Evolutionary conservation across 2,888 invertebrate genomes (phyloP), one percentile per base, ranked within the genome.

Genomic region (Elmis aenea): DNA sequence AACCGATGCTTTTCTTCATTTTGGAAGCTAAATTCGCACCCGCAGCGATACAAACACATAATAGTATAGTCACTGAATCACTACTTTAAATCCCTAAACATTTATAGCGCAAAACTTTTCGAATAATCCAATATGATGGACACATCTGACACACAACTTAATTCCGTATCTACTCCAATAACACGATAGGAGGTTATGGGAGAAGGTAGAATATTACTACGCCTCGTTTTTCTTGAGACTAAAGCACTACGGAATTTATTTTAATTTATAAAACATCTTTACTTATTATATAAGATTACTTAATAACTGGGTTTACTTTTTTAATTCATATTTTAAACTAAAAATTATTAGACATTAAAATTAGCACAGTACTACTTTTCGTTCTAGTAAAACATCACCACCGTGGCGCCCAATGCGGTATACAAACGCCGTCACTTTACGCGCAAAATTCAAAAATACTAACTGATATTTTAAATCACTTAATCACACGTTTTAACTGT

Each of bases 171-270:
- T 78, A 79, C 77, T 76, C 76, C 78, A 79, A 77, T 79, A 78
- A 78, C 76, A 77, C 77, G 77, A 80, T 71, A 77, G 78, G 79
- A 80, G 80, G 80, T 81, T 81, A 81, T 76, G 77, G 70, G 78
- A 78, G 78, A 78, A 77, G 77, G 77, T 77, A 76, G 75, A 75
- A 75, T 74, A 74, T 77, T 76, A 75, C 77, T 77, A 76, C 77
- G 78, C 71, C 67, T 62, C 45, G 50, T 40, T 46, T 35, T 27
- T 15, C n/a, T n/a, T n/a, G n/a, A n/a, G n/a, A n/a, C n/a, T n/a
- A n/a, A n/a, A n/a, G n/a, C n/a, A n/a, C n/a, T n/a, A n/a, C n/a
- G n/a, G n/a, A n/a, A n/a, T n/a, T n/a, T n/a, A n/a, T n/a, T n/a
- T n/a, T n/a, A n/a, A n/a, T n/a, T n/a, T n/a, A n/a, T n/a, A n/a